Evolutionary conservation across 2,797 vertebrate species (phyloP), one percentile per base, ranked within the genome.

Genomic region (Pangasius mekongensis): DNA sequence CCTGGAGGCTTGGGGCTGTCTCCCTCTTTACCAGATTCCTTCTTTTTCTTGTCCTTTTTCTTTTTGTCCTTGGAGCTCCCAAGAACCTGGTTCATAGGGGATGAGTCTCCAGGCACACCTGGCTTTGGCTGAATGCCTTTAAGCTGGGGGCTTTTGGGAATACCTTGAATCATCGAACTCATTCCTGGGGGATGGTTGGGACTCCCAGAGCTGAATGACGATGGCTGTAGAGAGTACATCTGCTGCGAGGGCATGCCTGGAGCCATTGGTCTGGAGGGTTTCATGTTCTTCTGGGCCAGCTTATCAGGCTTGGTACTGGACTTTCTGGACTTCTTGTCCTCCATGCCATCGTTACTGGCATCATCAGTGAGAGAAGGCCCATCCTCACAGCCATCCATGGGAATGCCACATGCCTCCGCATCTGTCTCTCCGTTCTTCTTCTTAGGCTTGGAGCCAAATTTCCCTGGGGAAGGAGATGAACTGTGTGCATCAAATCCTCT

Each of bases 31-130:
- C 91, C 92, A 1, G 96, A 92, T 71, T 99, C 98, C 93, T 98
- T 97, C 94, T 97, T 98, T 94, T 98, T 98, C 94, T 98, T 99
- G 90, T 99, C 98, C 83, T 97, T 99, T 94, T 98, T 99, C 92
- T 98, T 99, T 94, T 99, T 99, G 91, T 99, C 98, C 95, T 99
- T 98, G 81, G 96, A 95, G 88, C 95, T 96, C 36, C 95, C 94
- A 87, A 97, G 94, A 91, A 71, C 93, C 24, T 98, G 97, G 94
- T 95, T 98, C 89, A 96, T 94, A 0, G 96, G 88, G 0, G 97
- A 97, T 24, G 97, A 97, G 84, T 99, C 98, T 33, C 95, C 96
- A 93, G 97, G 96, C 0, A 96, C 96, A 0, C 96, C 96, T 0
- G 97, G 96, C 89, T 98, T 99, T 24, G 97, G 95, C 87, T 98